A percentile compares a stretch with the other conserved stretches of the same genome.
Evolutionary conservation across 1,140 invertebrate genomes (phyloP).

Genomic region (Drosophila varians): DNA sequence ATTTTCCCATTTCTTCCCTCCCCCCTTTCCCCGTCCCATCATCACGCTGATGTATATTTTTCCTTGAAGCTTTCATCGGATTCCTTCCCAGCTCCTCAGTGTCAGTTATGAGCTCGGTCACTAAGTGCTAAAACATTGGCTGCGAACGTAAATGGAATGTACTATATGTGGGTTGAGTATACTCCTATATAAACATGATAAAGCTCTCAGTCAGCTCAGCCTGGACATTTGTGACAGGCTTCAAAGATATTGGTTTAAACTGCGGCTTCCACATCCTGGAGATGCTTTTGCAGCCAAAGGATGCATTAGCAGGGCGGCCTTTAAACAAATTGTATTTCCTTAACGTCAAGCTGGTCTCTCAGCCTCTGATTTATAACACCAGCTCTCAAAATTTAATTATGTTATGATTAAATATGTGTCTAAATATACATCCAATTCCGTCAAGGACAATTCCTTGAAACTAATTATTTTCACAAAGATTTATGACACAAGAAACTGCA

Average conservation of each 20-base stretch:
- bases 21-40: no score
- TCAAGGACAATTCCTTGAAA: not conserved
- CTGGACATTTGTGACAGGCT: constrained; percentile 8
- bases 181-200: constrained; percentile 21
- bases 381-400: no score
- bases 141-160: constrained; percentile 1
- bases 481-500: constrained; percentile 5
- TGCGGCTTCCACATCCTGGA: no score
- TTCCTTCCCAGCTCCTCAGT: constrained; percentile 22
- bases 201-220: constrained; percentile 23
- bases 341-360: no score
- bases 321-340: no score
- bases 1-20: constrained; percentile 6
- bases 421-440: no score
- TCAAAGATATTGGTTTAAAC: not conserved
- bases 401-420: no score
- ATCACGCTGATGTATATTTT: constrained; percentile 2
- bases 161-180: constrained; percentile 4
- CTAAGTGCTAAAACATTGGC: constrained; percentile 43
- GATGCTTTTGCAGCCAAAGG: no score
- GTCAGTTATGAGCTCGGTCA: constrained; percentile 29
- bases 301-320: no score
- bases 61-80: constrained; percentile 18
- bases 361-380: no score
- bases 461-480: not conserved